Conservation (phyloP, 2,888 invertebrate species). For the Polydrusus tereticollis region DNA sequence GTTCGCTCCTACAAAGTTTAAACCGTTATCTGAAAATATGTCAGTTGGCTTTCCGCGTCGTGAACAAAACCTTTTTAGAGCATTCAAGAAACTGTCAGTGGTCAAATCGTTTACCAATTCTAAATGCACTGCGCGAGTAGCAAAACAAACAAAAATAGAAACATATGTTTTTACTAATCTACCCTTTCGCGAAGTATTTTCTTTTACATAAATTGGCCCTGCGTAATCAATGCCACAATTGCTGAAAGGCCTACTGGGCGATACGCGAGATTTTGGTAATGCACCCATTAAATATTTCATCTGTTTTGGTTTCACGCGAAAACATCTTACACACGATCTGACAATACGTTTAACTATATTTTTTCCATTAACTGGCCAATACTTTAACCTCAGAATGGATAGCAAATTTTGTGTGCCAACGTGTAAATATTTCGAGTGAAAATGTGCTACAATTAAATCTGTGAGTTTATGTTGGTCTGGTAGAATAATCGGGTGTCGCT, state of each 20-base stretch:
- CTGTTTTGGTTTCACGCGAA: neutral
- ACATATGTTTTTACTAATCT: neutral
- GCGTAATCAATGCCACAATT: neutral
- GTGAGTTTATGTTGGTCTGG: neutral
- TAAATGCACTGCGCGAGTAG: neutral
- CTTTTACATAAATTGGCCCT: neutral
- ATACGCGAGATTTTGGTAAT: neutral
- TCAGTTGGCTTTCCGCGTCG: neutral
- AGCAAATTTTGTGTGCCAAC: neutral
- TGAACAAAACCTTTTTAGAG: neutral
- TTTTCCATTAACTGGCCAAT: neutral
- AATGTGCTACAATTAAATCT: neutral
- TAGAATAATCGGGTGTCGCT: neutral
- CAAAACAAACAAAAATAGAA: neutral
- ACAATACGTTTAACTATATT: neutral
- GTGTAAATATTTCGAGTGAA: neutral
- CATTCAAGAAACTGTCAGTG: neutral
- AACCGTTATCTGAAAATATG: neutral
- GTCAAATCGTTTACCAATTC: neutral
- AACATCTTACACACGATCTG: neutral
- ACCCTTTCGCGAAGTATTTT: neutral
- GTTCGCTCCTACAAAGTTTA: neutral
- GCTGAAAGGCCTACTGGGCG: neutral
- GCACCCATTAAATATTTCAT: neutral
- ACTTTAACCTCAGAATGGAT: neutral